Evolutionary conservation across 2,797 vertebrate species (phyloP).

Genomic region (Premnoplex brunnescens): DNA sequence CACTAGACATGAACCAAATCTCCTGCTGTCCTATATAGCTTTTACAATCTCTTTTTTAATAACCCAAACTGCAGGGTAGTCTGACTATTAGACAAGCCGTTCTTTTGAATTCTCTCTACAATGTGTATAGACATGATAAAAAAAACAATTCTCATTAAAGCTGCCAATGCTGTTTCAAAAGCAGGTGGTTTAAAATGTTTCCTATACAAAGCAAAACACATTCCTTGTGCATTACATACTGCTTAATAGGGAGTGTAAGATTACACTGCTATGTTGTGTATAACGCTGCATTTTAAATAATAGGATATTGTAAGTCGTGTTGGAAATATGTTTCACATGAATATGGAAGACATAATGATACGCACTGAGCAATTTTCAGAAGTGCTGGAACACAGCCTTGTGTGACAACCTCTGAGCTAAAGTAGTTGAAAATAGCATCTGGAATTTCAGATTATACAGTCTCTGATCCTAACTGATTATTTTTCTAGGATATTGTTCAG

Average conservation of each 20-base stretch:
- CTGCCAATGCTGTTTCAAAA: constrained; percentile 68
- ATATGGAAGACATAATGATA: constrained; percentile 55
- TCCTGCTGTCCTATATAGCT: constrained; percentile 72
- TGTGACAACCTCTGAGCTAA: constrained; percentile 54
- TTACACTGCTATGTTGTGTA: constrained; percentile 20
- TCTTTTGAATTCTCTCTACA: constrained; percentile 63
- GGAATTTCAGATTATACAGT: constrained; percentile 62
- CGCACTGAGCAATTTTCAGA: constrained; percentile 56
- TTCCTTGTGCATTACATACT: constrained; percentile 46
- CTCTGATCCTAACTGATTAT: constrained; percentile 65
- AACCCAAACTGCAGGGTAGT: constrained; percentile 64
- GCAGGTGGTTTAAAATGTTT: constrained; percentile 66
- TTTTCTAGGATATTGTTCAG: constrained; percentile 48
- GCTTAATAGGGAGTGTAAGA: constrained; percentile 57
- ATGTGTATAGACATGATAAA: constrained; percentile 58
- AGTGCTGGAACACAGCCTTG: constrained; percentile 22
- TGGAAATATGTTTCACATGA: constrained; percentile 64
- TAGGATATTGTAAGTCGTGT: constrained; percentile 45
- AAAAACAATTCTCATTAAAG: constrained; percentile 72
- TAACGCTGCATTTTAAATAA: constrained; percentile 49
- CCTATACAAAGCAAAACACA: constrained; percentile 51
- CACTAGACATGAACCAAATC: constrained; percentile 66
- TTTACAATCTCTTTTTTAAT: constrained; percentile 73
- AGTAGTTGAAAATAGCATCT: constrained; percentile 55
- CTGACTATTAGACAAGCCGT: constrained; percentile 58